phyloP scores from a whole-genome alignment of 1,140 invertebrate genomes.

The Cherax quadricarinatus region DNA sequence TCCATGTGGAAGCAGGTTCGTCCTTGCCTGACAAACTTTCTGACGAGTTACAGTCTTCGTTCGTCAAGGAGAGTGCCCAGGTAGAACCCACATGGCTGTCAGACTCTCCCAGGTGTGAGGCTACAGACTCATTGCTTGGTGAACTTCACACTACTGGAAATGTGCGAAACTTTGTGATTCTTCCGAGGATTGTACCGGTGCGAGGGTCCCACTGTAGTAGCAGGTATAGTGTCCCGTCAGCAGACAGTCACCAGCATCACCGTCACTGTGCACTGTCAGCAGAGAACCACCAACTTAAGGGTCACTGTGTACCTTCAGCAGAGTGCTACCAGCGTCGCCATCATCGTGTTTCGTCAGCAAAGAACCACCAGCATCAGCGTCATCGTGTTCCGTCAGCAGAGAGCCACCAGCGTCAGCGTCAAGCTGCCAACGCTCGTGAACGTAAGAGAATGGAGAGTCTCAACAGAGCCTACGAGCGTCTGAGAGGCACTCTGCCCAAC shows the following conservation, averaged over 20 bases:
- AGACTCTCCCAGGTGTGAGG: no score
- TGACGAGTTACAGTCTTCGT: no score
- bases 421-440: constrained; percentile 77
- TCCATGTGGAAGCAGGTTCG: no score
- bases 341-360: neutral
- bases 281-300: no score
- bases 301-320: no score
- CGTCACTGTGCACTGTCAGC: no score
- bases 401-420: neutral
- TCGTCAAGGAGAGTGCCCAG: no score
- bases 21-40: no score
- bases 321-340: no score
- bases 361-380: neutral
- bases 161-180: neutral
- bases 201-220: neutral
- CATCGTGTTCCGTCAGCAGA: neutral
- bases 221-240: neutral
- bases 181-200: neutral
- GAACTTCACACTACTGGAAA: neutral
- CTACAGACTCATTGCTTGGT: no score
- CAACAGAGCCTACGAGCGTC: constrained; percentile 77
- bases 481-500: constrained; percentile 77
- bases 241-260: no score
- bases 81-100: no score
- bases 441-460: constrained; percentile 77